These are phyloP conservation scores for Heterocephalus glaber DNA, from an alignment of 2,113 vertebrate genomes.

Conservation along the genomic window DNA sequence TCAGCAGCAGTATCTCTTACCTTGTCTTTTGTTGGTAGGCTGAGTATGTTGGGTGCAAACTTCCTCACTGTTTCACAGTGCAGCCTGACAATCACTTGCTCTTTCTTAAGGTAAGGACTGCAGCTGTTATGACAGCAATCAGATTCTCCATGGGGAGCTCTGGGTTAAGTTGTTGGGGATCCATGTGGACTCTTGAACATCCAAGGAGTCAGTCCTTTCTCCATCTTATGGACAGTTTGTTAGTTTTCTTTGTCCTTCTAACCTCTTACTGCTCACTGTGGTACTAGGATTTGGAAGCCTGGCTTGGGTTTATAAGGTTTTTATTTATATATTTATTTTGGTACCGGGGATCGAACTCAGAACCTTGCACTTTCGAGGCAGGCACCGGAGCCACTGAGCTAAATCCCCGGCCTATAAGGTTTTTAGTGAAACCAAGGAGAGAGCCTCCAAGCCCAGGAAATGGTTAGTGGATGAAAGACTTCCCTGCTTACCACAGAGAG, in stretches of 20 bases:
- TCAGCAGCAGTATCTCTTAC: background rate
- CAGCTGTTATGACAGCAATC: background rate
- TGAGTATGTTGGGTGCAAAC: background rate
- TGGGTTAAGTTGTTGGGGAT: background rate
- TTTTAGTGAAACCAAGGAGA: background rate
- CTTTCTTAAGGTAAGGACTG: constrained; percentile 32
- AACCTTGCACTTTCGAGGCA: too few species aligned
- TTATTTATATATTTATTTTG: too few species aligned
- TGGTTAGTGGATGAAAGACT: background rate
- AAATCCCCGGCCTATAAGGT: too few species aligned
- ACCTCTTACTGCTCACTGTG: background rate
- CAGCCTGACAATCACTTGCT: background rate
- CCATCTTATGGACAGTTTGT: background rate
- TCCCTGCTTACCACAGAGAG: background rate
- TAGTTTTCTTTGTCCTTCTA: background rate
- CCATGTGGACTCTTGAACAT: background rate
- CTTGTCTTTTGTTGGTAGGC: constrained; percentile 56
- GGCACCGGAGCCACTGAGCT: too few species aligned
- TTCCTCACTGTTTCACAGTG: background rate
- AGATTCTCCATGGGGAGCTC: background rate
- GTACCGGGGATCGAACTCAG: too few species aligned
- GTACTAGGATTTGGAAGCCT: constrained; percentile 4
- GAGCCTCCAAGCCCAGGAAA: background rate
- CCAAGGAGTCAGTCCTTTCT: background rate
- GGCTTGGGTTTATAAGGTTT: constrained; percentile 13